phyloP scores from a whole-genome alignment of 2,797 vertebrate genomes.

The Bradypodion ventrale region DNA sequence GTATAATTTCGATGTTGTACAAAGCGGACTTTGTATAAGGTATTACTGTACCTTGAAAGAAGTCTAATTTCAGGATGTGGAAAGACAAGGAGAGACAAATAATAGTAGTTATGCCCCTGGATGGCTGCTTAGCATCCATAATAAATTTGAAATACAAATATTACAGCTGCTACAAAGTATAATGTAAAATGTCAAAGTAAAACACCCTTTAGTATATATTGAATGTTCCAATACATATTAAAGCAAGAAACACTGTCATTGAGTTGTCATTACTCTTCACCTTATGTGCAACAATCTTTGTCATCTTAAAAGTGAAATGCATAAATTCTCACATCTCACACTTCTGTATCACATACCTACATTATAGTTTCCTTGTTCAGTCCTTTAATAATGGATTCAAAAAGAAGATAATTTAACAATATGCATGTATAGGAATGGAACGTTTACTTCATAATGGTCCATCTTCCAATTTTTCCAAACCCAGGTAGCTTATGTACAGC shows the following conservation, averaged over 20 bases:
- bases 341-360: not conserved
- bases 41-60: too few relatives aligned
- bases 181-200: conserved; percentile 14
- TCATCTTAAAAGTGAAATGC: not conserved
- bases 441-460: not conserved
- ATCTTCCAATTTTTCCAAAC: too few relatives aligned
- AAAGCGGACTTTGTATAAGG: too few relatives aligned
- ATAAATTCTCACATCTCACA: not conserved
- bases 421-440: not conserved
- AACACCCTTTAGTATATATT: not conserved
- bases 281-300: conserved; percentile 2
- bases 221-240: conserved; percentile 22
- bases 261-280: conserved; percentile 5
- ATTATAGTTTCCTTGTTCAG: not conserved
- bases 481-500: too few relatives aligned
- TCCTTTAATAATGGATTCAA: not conserved
- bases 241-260: not conserved
- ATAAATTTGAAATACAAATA: not conserved
- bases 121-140: conserved; percentile 3
- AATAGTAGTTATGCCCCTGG: not conserved
- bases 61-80: conserved; percentile 24
- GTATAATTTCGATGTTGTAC: too few relatives aligned
- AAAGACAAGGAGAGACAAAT: not conserved
- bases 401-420: not conserved
- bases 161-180: not conserved